phyloP scores from a whole-genome alignment of 2,113 vertebrate genomes.

The Ploceus nigricollis region DNA sequence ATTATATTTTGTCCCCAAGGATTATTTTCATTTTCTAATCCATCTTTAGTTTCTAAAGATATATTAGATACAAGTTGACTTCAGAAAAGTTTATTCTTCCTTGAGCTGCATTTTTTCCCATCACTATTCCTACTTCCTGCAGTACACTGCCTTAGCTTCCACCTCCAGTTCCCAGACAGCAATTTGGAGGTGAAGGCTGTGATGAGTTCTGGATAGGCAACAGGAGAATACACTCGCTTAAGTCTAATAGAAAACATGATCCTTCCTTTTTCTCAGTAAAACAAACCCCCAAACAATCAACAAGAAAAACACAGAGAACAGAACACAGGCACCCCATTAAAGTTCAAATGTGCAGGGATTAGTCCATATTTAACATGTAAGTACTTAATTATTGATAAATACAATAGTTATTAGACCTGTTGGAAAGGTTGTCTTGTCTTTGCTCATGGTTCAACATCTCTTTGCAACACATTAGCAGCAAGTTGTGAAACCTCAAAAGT shows the following conservation, averaged over 20 bases:
- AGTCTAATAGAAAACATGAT: background rate
- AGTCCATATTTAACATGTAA: background rate
- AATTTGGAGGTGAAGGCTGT: background rate
- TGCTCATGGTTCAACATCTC: background rate
- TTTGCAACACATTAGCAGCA: background rate
- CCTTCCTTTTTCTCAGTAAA: background rate
- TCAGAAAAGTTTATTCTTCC: background rate
- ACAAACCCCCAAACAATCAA: background rate
- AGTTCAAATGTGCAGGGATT: background rate
- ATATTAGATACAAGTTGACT: background rate
- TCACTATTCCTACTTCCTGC: background rate
- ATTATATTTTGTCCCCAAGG: background rate
- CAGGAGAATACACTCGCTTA: background rate
- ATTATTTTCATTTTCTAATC: background rate
- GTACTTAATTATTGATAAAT: background rate
- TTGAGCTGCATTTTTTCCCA: background rate
- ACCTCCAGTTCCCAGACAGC: background rate
- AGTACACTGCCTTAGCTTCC: background rate
- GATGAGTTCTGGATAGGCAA: background rate
- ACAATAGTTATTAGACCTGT: background rate
- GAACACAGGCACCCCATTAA: background rate
- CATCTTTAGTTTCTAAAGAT: background rate
- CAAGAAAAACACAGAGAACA: background rate
- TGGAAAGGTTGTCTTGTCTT: background rate
- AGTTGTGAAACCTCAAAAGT: background rate